Percentiles rank a stretch among this genome's conserved stretches.
Conservation (phyloP, 2,888 invertebrate species). For the Aleiodes alternator region DNA sequence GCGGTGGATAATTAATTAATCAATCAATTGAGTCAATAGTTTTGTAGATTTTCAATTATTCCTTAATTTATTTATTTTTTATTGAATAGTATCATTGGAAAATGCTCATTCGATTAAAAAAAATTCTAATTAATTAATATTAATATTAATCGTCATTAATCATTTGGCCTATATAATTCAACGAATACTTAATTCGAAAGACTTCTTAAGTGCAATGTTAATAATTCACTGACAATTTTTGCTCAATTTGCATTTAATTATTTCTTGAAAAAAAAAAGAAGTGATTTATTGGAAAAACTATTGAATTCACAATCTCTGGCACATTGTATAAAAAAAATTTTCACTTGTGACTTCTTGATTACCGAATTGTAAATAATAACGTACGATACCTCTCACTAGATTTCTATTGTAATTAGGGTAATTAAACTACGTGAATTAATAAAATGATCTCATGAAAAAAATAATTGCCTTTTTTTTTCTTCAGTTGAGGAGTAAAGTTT, state of each 20-base stretch:
- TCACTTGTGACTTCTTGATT: background rate
- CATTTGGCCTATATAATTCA: conserved; percentile 6
- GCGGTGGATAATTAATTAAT: background rate
- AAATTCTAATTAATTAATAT: background rate
- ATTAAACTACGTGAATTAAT: background rate
- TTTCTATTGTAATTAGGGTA: conserved; percentile 5
- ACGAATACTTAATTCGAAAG: background rate
- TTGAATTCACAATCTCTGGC: background rate
- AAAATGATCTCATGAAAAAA: conserved; percentile 2
- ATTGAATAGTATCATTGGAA: background rate
- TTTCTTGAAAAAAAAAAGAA: background rate
- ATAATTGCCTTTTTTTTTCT: no score
- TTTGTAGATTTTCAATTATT: conserved; percentile 45
- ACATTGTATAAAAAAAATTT: background rate
- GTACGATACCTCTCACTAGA: conserved; percentile 9
- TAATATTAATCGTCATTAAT: background rate
- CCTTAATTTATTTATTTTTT: background rate
- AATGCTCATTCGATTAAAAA: conserved; percentile 8
- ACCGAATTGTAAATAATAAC: conserved; percentile 20
- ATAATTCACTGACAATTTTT: conserved; percentile 3
- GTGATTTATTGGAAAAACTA: no score
- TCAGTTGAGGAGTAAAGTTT: no score
- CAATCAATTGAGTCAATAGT: conserved; percentile 24
- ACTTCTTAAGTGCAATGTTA: background rate
- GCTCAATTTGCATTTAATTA: conserved; percentile 14